Evolutionary conservation across 2,888 invertebrate genomes (phyloP).

Genomic region (Stenoptilia bipunctidactyla): DNA sequence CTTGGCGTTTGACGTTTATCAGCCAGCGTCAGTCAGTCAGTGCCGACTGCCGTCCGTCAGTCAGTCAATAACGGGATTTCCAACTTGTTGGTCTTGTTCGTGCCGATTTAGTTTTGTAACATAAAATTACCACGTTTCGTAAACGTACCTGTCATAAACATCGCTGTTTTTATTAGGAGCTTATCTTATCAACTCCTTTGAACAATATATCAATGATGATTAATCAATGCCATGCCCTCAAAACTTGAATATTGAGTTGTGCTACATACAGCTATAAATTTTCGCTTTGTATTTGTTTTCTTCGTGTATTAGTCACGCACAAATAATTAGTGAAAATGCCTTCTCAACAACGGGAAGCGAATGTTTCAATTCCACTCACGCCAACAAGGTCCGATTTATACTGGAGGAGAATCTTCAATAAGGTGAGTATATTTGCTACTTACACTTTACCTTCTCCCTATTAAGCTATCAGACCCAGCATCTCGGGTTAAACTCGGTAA

Average conservation of each 20-base stretch:
- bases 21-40: too few species aligned
- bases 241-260: slow-evolving; percentile 23
- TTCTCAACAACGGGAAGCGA: slow-evolving; percentile 41
- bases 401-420: slow-evolving; percentile 64
- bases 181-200: slow-evolving; percentile 37
- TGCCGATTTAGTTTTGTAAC: slow-evolving; percentile 19
- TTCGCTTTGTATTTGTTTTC: neutral
- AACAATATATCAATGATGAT: slow-evolving; percentile 34
- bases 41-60: slow-evolving; percentile 7
- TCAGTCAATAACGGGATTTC: slow-evolving; percentile 29
- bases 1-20: too few species aligned
- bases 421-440: too few species aligned
- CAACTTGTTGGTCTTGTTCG: slow-evolving; percentile 17
- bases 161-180: slow-evolving; percentile 19
- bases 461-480: too few species aligned
- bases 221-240: slow-evolving; percentile 18
- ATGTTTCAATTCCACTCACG: slow-evolving; percentile 52
- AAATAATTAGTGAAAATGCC: slow-evolving; percentile 41
- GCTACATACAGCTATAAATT: slow-evolving; percentile 20
- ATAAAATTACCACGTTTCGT: slow-evolving; percentile 19
- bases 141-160: slow-evolving; percentile 22
- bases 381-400: slow-evolving; percentile 58
- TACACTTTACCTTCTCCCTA: too few species aligned
- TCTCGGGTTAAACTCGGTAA: too few species aligned
- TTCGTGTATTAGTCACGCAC: neutral